Evolutionary conservation across 2,888 invertebrate genomes (phyloP), one percentile per base, ranked within the genome.

Genomic region (Tholera decimalis): DNA sequence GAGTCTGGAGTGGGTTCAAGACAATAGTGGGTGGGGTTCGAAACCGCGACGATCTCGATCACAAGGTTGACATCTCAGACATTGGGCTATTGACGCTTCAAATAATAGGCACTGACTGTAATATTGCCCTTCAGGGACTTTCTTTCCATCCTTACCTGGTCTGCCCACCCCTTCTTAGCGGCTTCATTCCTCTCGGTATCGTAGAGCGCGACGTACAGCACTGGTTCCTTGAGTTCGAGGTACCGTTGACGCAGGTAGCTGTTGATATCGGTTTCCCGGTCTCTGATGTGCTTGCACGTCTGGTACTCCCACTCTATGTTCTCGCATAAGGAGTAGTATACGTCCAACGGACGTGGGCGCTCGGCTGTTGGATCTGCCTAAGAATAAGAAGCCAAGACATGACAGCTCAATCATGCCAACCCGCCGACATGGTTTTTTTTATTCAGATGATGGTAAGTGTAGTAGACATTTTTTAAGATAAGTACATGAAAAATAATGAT

Each of bases 291-390:
- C 46, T 96, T 96, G 60, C 96, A 90, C 0, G 96, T 94, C 1
- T 88, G 88, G 62, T 97, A 96, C 85, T 98, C 98, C 57, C 94
- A 95, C 1, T 93, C 92, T 63, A 98, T 91, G 83, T 97, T 97
- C 1, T 96, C 91, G 72, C 97, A 95, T 1, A 98, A 91, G 1
- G 97, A 89, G 71, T 96, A 93, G 87, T 97, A 97, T 2, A 98
- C 85, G 80, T 97, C 95, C 3, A 97, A 88, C n/a, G 96, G 94
- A 15, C 97, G 96, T 0, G 97, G 96, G 0, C 93, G 94, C 30
- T 93, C 94, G 0, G 96, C 96, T 13, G 94, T 91, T 0, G 97
- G 96, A 79, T 97, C 97, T 0, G 97, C 96, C 97, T 97, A 69
- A n/a, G 63, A 15, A n/a, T 26, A 1, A 6, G 24, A 22, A 39